These are phyloP conservation scores for Leptinotarsa tumamoca DNA, from an alignment of 2,888 invertebrate genomes.

Conservation along the genomic window DNA sequence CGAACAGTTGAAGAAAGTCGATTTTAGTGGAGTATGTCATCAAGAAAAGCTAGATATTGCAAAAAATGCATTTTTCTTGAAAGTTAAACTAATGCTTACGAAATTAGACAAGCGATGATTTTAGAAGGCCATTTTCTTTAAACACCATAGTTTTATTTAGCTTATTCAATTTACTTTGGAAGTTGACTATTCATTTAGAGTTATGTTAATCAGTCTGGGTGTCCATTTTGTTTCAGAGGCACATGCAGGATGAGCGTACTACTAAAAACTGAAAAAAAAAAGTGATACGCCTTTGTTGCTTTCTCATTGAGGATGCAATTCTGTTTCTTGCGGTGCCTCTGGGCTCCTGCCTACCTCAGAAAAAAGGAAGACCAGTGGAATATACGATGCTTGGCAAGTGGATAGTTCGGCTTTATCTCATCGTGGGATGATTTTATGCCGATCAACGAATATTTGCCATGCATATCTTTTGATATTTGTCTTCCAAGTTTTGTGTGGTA, in stretches of 20 bases:
- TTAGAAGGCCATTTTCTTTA: neutral
- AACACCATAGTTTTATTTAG: neutral
- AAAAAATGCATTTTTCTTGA: no score
- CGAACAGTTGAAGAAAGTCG: no score
- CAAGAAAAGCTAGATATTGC: no score
- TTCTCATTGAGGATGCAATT: constrained; percentile 58
- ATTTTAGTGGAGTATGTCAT: no score
- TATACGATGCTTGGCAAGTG: constrained; percentile 24
- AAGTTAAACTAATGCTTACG: no score
- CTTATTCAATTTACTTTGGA: neutral
- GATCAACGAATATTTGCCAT: constrained; percentile 16
- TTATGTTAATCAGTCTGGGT: constrained; percentile 49
- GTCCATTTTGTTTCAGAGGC: constrained; percentile 82
- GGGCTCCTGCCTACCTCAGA: constrained; percentile 35
- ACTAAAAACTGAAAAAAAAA: constrained; percentile 26
- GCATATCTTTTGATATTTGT: constrained; percentile 19
- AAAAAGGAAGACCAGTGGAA: constrained; percentile 20
- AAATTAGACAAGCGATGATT: neutral
- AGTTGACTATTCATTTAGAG: neutral
- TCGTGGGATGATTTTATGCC: constrained; percentile 24
- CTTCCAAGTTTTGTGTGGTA: constrained; percentile 11
- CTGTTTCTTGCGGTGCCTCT: constrained; percentile 64
- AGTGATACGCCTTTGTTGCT: constrained; percentile 60
- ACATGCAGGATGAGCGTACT: constrained; percentile 80
- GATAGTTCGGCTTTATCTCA: constrained; percentile 22